These are phyloP conservation scores for Ypsolopha sequella DNA, from an alignment of 2,888 invertebrate species.

Conservation along the genomic window DNA sequence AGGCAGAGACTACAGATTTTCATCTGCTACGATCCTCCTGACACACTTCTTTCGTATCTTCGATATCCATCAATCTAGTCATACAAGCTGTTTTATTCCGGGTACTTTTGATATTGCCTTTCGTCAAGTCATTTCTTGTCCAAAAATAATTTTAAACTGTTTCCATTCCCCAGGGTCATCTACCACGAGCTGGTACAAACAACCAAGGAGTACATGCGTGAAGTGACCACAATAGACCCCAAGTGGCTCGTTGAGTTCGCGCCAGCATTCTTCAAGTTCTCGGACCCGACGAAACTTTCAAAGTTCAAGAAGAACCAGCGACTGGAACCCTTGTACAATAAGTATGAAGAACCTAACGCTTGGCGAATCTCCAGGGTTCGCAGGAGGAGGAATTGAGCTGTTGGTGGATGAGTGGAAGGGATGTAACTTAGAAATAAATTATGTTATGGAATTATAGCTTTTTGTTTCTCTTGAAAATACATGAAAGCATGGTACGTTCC, in stretches of 20 bases:
- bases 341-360: slow-evolving; percentile 98
- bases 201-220: slow-evolving; percentile 99
- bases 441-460: background rate
- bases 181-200: slow-evolving; percentile 99
- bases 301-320: slow-evolving; percentile 99
- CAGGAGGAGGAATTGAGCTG: slow-evolving; percentile 83
- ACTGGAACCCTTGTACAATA: slow-evolving; percentile 97
- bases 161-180: slow-evolving; percentile 79
- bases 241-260: slow-evolving; percentile 99
- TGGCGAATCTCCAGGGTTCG: slow-evolving; percentile 98
- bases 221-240: slow-evolving; percentile 96
- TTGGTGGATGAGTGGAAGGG: background rate
- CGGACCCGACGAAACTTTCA: slow-evolving; percentile 97
- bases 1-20: too few species aligned
- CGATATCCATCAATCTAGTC: too few species aligned
- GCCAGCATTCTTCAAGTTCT: slow-evolving; percentile 98
- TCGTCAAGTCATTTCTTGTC: too few species aligned
- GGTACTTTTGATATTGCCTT: too few species aligned
- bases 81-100: too few species aligned
- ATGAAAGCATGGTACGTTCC: too few species aligned
- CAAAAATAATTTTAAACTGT: background rate
- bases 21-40: too few species aligned
- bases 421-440: background rate
- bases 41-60: too few species aligned
- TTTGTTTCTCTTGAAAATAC: background rate